Evolutionary conservation across 2,113 vertebrate species (phyloP), one percentile per base, ranked within the genome.

Genomic region (Falcunculus frontatus): DNA sequence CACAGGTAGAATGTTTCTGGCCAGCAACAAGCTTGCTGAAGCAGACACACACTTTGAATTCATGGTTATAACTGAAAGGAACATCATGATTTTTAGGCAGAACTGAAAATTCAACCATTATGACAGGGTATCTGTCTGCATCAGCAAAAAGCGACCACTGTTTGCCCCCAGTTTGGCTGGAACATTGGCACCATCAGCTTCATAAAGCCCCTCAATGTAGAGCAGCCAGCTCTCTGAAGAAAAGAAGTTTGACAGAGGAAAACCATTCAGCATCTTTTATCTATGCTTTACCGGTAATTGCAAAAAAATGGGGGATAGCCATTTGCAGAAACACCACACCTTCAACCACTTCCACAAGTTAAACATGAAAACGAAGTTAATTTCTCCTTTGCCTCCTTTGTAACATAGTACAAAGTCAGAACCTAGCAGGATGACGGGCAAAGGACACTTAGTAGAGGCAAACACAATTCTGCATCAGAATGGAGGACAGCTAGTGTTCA

Each of bases 71-170:
- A 81, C 13, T 60, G 77, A 72, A 90, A 84, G 39, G 26, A 92
- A 74, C 14, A 93, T 42, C 56, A 46, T 1, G 1, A 16, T 59
- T 60, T 60, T 78, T 14, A 72, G 47, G 84, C 18, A 72, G 41
- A 82, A 75, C 2, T 53, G 21, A 69, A 69, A 83, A 70, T 60
- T 44, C 37, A 75, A 16, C 37, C 0, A 0, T 49, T 80, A 27
- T 15, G 39, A 60, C 44, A 44, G 22, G 3, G 1, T 19, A 37
- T 44, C 79, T 52, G 17, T 29, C 27, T 8, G 1, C 0, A 0
- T 26, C 30, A 29, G 0, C 0, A 62, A 72, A 46, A 73, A 65
- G 32, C 4, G 5, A 55, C 11, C 5, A 4, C 46, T 30, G 62
- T 35, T 84, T 17, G 22, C 7, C 18, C 20, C 10, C 0, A 0